A percentile compares a stretch with the other conserved stretches of the same genome.
These are phyloP conservation scores for Melanotaenia duboulayi DNA, from an alignment of 2,113 vertebrate genomes.

Conservation along the genomic window DNA sequence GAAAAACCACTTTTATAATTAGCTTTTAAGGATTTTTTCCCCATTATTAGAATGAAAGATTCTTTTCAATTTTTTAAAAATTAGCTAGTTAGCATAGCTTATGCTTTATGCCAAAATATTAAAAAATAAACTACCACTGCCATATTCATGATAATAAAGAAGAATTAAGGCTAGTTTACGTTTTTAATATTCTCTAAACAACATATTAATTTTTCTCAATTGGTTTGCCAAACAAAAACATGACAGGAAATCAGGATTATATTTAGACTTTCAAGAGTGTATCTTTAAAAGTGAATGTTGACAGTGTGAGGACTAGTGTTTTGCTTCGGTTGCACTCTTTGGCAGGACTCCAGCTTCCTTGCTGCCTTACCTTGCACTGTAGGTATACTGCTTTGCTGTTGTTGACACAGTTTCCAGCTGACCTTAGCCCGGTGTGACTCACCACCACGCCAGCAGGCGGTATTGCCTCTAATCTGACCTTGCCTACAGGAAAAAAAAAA, in stretches of 20 bases:
- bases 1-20: neutral
- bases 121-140: too few relatives aligned
- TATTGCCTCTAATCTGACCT: conserved; percentile 49
- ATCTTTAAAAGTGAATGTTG: neutral
- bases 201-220: neutral
- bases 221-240: too few relatives aligned
- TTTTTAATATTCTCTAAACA: neutral
- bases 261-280: too few relatives aligned
- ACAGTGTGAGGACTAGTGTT: neutral
- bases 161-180: neutral
- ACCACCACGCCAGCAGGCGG: conserved; percentile 19
- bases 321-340: neutral
- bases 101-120: too few relatives aligned
- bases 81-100: neutral
- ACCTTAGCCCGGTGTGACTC: conserved; percentile 49
- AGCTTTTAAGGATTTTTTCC: neutral
- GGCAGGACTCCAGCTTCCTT: conserved; percentile 27
- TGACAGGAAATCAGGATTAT: too few relatives aligned
- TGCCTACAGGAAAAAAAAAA: conserved; percentile 37
- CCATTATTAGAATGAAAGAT: too few relatives aligned
- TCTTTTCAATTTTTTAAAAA: neutral
- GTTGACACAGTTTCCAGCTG: conserved; percentile 33
- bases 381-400: conserved; percentile 11
- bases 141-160: neutral
- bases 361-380: conserved; percentile 24